Percentiles rank a stretch among this genome's conserved stretches.
These are phyloP conservation scores for Brachyptera putata DNA, from an alignment of 2,888 invertebrate species.

Conservation along the genomic window DNA sequence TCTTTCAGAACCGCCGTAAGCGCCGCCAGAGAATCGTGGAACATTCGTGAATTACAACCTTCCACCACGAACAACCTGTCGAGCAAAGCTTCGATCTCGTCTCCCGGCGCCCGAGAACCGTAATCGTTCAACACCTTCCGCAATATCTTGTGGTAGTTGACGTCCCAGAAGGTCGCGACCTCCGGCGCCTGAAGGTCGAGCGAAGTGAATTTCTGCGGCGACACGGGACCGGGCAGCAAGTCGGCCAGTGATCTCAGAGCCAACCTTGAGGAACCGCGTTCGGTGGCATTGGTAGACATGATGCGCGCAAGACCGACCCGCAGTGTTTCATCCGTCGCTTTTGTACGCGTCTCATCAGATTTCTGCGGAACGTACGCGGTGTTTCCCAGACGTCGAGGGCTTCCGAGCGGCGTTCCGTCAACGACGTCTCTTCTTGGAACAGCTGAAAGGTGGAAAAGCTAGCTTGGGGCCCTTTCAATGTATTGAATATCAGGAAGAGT, in stretches of 20 bases:
- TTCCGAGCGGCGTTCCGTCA: too few species aligned
- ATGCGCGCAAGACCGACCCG: not conserved
- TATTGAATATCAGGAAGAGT: not conserved
- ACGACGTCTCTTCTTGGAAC: too few species aligned
- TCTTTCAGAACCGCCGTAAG: slow-evolving; percentile 50
- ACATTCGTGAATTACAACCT: slow-evolving; percentile 43
- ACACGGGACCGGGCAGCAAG: slow-evolving; percentile 55
- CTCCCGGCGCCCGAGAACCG: not conserved
- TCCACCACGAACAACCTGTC: slow-evolving; percentile 51
- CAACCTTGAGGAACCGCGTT: not conserved
- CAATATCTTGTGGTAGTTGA: slow-evolving; percentile 52
- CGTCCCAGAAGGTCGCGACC: slow-evolving; percentile 46
- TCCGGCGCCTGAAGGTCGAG: slow-evolving; percentile 46
- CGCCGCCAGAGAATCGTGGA: slow-evolving; percentile 48
- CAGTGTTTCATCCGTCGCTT: not conserved
- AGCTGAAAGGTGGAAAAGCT: slow-evolving; percentile 29
- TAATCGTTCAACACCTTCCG: slow-evolving; percentile 45
- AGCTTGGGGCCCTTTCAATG: slow-evolving; percentile 15
- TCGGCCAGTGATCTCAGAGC: slow-evolving; percentile 41
- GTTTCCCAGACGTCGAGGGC: too few species aligned
- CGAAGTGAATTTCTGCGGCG: slow-evolving; percentile 60
- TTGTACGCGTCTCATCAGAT: too few species aligned
- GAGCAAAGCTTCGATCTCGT: slow-evolving; percentile 15
- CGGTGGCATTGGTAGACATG: not conserved
- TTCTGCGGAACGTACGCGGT: too few species aligned